Percentiles rank a stretch among this genome's conserved stretches.
Evolutionary conservation across 2,797 vertebrate species (phyloP).

Genomic region (Buceros bicornis): DNA sequence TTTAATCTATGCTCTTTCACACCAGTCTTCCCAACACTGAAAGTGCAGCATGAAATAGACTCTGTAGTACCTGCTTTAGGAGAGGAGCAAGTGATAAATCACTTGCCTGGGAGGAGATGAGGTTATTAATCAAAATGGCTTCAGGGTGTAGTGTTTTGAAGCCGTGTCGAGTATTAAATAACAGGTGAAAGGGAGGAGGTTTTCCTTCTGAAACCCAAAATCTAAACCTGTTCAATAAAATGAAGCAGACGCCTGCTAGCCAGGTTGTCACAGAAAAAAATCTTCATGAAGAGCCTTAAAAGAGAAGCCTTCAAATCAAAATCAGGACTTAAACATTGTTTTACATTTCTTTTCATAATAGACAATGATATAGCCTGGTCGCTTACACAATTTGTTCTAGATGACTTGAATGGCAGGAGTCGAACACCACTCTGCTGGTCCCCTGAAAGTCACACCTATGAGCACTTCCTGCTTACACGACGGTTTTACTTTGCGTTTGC

Average conservation of each 20-base stretch:
- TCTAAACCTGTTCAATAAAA: slow-evolving; percentile 61
- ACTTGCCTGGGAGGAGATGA: background rate
- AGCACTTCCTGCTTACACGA: slow-evolving; percentile 9
- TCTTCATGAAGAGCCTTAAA: slow-evolving; percentile 16
- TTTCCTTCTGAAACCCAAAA: slow-evolving; percentile 59
- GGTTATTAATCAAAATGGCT: slow-evolving; percentile 54
- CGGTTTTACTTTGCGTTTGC: background rate
- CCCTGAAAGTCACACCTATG: background rate
- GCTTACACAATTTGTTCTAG: slow-evolving; percentile 21
- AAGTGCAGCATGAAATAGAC: background rate
- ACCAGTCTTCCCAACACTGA: slow-evolving; percentile 4
- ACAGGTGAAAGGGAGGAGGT: background rate
- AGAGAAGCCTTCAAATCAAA: slow-evolving; percentile 66
- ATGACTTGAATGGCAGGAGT: slow-evolving; percentile 26
- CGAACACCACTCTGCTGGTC: slow-evolving; percentile 5
- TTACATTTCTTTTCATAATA: slow-evolving; percentile 61
- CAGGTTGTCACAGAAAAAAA: slow-evolving; percentile 44
- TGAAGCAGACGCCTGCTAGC: slow-evolving; percentile 59
- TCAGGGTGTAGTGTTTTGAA: background rate
- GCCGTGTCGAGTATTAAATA: slow-evolving; percentile 41
- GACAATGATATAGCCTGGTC: background rate
- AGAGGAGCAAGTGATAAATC: slow-evolving; percentile 18
- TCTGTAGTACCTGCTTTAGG: background rate
- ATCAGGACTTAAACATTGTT: slow-evolving; percentile 49
- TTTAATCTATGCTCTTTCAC: slow-evolving; percentile 16